phyloP scores from a whole-genome alignment of 2,113 vertebrate species.

The Mastomys natalensis region DNA sequence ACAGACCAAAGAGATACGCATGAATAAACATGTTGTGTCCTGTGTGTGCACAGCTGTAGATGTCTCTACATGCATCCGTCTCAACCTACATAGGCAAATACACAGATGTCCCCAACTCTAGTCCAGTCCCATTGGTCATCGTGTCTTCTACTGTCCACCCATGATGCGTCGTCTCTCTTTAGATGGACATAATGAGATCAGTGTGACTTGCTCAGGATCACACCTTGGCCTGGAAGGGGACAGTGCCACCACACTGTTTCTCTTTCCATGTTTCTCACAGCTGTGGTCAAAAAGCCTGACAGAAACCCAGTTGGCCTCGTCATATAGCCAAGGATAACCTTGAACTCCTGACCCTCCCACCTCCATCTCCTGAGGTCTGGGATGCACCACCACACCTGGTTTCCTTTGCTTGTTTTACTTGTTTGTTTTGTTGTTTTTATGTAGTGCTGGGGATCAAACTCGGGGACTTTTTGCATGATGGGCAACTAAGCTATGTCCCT shows the following conservation, averaged over 20 bases:
- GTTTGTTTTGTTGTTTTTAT: background rate
- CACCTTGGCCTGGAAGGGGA: background rate
- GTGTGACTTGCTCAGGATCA: background rate
- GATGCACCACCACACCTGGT: too few relatives aligned
- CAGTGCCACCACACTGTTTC: background rate
- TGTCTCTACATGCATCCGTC: background rate
- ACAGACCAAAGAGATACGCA: background rate
- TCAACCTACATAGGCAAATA: background rate
- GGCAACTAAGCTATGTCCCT: background rate
- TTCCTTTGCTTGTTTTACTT: background rate
- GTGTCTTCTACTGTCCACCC: background rate
- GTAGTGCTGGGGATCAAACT: background rate
- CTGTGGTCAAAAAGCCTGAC: background rate
- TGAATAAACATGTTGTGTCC: background rate
- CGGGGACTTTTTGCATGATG: background rate
- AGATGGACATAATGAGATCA: background rate
- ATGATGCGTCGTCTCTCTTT: background rate
- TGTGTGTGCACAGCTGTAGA: fast-evolving
- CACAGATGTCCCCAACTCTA: fast-evolving
- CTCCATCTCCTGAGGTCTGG: background rate
- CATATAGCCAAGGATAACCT: background rate
- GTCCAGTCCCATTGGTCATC: background rate
- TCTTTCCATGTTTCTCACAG: background rate
- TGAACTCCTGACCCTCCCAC: background rate
- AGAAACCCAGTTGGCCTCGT: background rate